Percentiles rank a stretch among this genome's conserved stretches.
Evolutionary conservation across 2,113 vertebrate species (phyloP).

Genomic region (Toxotes chatareus): DNA sequence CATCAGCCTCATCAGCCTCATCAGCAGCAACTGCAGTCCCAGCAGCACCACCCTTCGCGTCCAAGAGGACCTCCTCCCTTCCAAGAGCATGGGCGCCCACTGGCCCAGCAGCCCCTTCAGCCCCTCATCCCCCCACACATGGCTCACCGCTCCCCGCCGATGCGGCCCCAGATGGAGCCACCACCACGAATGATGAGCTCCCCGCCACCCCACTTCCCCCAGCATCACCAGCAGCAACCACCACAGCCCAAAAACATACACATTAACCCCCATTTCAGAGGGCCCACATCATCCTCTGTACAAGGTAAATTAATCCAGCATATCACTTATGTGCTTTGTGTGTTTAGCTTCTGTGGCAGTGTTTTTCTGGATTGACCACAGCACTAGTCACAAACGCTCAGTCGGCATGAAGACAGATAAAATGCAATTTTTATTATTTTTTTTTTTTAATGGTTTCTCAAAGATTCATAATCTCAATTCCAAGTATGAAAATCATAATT

Average conservation of each 20-base stretch:
- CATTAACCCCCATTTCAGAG: conserved; percentile 99
- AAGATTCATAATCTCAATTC: background rate
- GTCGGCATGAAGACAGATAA: background rate
- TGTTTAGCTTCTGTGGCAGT: background rate
- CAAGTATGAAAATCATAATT: background rate
- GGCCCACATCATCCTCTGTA: conserved; percentile 89
- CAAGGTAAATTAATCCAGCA: conserved; percentile 86
- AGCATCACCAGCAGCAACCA: conserved; percentile 78
- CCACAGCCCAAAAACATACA: conserved; percentile 96
- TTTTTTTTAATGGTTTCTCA: no score
- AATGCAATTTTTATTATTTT: background rate
- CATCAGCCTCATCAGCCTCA: conserved; percentile 86
- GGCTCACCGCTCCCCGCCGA: conserved; percentile 88
- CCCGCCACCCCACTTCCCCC: conserved; percentile 81
- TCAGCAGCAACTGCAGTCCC: conserved; percentile 83
- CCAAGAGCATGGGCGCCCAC: conserved; percentile 85
- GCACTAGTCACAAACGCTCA: background rate
- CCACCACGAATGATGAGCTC: conserved; percentile 89
- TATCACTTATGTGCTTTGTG: background rate
- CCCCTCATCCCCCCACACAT: conserved; percentile 92
- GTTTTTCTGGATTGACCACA: background rate
- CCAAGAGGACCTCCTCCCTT: conserved; percentile 88
- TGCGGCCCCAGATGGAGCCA: conserved; percentile 88
- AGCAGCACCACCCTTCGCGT: conserved; percentile 85
- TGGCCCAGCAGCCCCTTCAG: conserved; percentile 88